phyloP scores from a whole-genome alignment of 2,113 vertebrate species.

The Rutilus rutilus region DNA sequence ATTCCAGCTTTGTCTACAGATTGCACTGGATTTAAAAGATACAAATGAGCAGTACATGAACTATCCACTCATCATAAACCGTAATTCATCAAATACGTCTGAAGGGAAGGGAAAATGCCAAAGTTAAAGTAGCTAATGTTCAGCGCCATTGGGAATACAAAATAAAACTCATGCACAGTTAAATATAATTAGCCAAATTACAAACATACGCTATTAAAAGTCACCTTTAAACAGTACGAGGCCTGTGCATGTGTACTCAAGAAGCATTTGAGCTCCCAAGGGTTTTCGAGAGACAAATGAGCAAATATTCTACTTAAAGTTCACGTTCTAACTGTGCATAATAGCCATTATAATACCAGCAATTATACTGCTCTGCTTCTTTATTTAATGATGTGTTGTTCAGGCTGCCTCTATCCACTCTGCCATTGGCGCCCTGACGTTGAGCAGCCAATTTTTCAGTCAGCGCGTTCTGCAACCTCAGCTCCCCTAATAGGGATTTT shows the following conservation, averaged over 20 bases:
- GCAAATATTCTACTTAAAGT: slow-evolving; percentile 64
- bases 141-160: slow-evolving; percentile 39
- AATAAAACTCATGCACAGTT: slow-evolving; percentile 40
- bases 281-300: slow-evolving; percentile 77
- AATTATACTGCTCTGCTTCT: slow-evolving; percentile 76
- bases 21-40: not conserved
- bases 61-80: slow-evolving; percentile 30
- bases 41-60: slow-evolving; percentile 16
- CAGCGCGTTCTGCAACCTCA: slow-evolving; percentile 85
- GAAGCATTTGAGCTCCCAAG: slow-evolving; percentile 68
- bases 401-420: slow-evolving; percentile 63
- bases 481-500: slow-evolving; percentile 80
- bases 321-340: slow-evolving; percentile 77
- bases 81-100: slow-evolving; percentile 53
- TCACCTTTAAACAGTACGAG: slow-evolving; percentile 51
- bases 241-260: slow-evolving; percentile 56
- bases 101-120: slow-evolving; percentile 41
- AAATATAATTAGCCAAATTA: slow-evolving; percentile 59
- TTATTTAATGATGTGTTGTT: slow-evolving; percentile 73
- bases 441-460: slow-evolving; percentile 81
- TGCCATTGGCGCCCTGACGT: slow-evolving; percentile 73
- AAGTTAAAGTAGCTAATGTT: slow-evolving; percentile 52
- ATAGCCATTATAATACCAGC: slow-evolving; percentile 78
- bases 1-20: slow-evolving; percentile 7
- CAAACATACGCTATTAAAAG: slow-evolving; percentile 40